These are phyloP conservation scores for Distichodus sexfasciatus DNA, from an alignment of 2,797 vertebrate genomes.

Conservation along the genomic window DNA sequence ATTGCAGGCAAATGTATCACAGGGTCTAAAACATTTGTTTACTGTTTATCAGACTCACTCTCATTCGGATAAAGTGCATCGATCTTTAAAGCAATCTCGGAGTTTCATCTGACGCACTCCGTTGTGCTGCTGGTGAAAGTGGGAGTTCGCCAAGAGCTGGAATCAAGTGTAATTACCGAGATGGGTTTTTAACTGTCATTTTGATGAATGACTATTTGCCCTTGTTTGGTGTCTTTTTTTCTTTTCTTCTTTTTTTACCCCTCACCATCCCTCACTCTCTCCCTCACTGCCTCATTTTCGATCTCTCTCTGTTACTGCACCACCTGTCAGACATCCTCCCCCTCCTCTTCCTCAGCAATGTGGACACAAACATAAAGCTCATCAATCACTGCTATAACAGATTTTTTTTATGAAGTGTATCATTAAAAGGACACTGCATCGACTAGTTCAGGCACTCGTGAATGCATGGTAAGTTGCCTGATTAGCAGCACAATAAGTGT, in stretches of 20 bases:
- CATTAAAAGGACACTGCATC: neutral
- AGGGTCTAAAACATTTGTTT: conserved; percentile 13
- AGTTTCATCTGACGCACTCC: conserved; percentile 12
- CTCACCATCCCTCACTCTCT: too few species aligned
- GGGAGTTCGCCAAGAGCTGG: conserved; percentile 8
- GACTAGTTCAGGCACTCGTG: too few species aligned
- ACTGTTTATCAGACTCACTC: conserved; percentile 11
- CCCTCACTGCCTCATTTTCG: neutral
- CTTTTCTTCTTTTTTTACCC: neutral
- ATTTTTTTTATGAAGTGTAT: neutral
- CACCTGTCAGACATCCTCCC: neutral
- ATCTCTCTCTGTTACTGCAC: neutral
- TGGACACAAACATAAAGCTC: neutral
- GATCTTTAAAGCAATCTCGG: conserved; percentile 13
- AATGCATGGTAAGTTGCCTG: neutral
- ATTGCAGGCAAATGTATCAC: conserved; percentile 5
- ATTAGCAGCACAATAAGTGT: neutral
- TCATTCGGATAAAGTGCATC: conserved; percentile 15
- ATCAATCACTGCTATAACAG: neutral
- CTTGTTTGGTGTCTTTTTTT: neutral
- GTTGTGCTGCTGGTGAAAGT: conserved; percentile 11
- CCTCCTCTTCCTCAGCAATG: neutral
- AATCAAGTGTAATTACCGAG: conserved; percentile 21
- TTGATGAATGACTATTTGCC: conserved; percentile 14
- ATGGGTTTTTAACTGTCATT: conserved; percentile 24